phyloP scores from a whole-genome alignment of 1,140 invertebrate genomes.

The Drosophila erecta region DNA sequence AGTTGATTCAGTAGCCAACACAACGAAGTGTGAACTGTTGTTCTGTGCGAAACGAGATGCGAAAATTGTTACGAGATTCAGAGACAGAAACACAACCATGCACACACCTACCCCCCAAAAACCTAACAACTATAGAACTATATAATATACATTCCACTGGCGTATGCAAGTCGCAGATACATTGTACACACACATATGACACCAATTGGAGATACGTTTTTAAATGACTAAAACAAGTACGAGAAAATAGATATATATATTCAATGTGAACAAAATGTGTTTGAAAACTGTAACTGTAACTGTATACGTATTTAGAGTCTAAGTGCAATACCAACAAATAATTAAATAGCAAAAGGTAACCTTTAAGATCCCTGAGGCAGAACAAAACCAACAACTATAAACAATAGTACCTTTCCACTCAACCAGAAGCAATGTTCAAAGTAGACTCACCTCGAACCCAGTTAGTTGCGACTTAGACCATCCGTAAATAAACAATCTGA shows the following conservation, averaged over 20 bases:
- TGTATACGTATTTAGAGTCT: constrained; percentile 80
- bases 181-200: constrained; percentile 35
- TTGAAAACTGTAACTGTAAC: constrained; percentile 68
- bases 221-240: constrained; percentile 27
- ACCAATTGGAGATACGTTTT: constrained; percentile 30
- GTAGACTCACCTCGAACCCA: constrained; percentile 19
- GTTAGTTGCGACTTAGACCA: constrained; percentile 27
- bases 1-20: constrained; percentile 12
- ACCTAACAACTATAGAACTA: constrained; percentile 19
- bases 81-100: constrained; percentile 20
- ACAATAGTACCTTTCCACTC: constrained; percentile 77
- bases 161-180: constrained; percentile 30
- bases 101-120: neutral
- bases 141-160: constrained; percentile 41
- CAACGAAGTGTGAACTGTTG: constrained; percentile 56
- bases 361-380: constrained; percentile 50
- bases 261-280: constrained; percentile 60
- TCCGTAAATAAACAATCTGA: constrained; percentile 48
- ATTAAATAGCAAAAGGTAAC: constrained; percentile 49
- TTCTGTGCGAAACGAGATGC: constrained; percentile 60
- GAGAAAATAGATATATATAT: constrained; percentile 41
- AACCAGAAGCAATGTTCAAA: constrained; percentile 42
- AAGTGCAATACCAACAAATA: constrained; percentile 75
- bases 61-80: constrained; percentile 60
- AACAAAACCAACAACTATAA: constrained; percentile 55